These are phyloP conservation scores for Pituophis catenifer DNA, from an alignment of 2,113 vertebrate species.

Conservation along the genomic window DNA sequence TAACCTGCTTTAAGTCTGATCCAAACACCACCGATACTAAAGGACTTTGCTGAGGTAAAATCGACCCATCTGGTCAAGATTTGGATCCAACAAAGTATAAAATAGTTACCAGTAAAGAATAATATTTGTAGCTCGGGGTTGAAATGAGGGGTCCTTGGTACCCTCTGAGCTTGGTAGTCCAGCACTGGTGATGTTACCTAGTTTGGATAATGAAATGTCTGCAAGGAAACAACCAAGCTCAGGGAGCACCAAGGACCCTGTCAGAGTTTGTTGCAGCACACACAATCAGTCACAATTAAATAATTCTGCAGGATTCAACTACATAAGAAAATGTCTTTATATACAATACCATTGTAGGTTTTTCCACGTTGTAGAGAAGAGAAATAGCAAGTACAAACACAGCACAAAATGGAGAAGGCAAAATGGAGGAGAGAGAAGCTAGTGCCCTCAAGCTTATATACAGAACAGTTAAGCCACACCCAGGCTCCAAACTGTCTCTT, in stretches of 20 bases:
- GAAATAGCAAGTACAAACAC: too few species aligned
- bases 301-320: too few species aligned
- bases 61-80: neutral
- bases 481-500: too few species aligned
- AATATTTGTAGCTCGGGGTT: neutral
- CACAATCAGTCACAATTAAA: too few species aligned
- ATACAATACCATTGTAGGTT: too few species aligned
- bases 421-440: too few species aligned
- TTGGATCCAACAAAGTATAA: neutral
- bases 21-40: neutral
- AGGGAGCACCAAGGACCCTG: neutral
- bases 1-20: neutral
- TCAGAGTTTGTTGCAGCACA: too few species aligned
- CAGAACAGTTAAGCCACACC: too few species aligned
- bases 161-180: neutral
- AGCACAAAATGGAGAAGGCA: too few species aligned
- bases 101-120: neutral
- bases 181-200: neutral
- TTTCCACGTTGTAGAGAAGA: too few species aligned
- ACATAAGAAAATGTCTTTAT: too few species aligned
- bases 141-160: neutral
- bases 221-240: neutral
- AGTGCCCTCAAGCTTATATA: too few species aligned
- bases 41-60: neutral
- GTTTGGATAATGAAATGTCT: neutral